Evolutionary conservation across 2,888 invertebrate genomes (phyloP).

Genomic region (Lasioglossum calceatum): DNA sequence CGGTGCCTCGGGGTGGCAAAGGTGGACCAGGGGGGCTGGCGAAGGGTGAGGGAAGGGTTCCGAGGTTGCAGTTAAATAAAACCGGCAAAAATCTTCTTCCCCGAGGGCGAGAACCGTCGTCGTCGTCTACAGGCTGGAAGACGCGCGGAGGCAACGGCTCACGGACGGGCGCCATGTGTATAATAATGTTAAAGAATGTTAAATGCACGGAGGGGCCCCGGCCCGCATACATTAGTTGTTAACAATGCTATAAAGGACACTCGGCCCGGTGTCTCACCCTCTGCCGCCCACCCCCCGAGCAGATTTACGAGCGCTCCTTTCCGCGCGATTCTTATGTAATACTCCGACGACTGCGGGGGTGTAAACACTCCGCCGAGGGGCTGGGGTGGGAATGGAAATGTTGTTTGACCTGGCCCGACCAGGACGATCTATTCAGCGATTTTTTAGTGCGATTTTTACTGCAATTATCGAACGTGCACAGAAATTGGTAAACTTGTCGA

Average conservation of each 20-base stretch:
- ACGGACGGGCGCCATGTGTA: slow-evolving; percentile 83
- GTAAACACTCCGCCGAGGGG: slow-evolving; percentile 42
- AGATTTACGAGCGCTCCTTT: slow-evolving; percentile 80
- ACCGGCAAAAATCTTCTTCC: slow-evolving; percentile 69
- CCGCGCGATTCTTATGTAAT: slow-evolving; percentile 79
- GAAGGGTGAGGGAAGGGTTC: slow-evolving; percentile 61
- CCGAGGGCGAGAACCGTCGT: slow-evolving; percentile 59
- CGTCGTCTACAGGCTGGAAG: slow-evolving; percentile 38
- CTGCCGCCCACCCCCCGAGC: slow-evolving; percentile 50
- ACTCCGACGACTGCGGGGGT: slow-evolving; percentile 63
- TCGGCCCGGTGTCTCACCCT: slow-evolving; percentile 76
- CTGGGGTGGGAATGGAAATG: slow-evolving; percentile 53
- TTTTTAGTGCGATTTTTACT: background rate
- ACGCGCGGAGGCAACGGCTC: slow-evolving; percentile 53
- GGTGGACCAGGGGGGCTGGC: background rate
- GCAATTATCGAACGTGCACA: background rate
- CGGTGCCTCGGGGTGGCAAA: slow-evolving; percentile 1
- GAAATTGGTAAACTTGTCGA: too few relatives aligned
- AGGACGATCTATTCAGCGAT: background rate
- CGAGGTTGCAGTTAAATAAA: slow-evolving; percentile 75
- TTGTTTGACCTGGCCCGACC: slow-evolving; percentile 4
- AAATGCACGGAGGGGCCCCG: slow-evolving; percentile 77
- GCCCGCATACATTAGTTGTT: slow-evolving; percentile 84
- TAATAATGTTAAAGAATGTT: slow-evolving; percentile 84
- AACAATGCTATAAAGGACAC: slow-evolving; percentile 85